A percentile compares a stretch with the other conserved stretches of the same genome.
Evolutionary conservation across 2,888 invertebrate genomes (phyloP).

Genomic region (Automeris io): DNA sequence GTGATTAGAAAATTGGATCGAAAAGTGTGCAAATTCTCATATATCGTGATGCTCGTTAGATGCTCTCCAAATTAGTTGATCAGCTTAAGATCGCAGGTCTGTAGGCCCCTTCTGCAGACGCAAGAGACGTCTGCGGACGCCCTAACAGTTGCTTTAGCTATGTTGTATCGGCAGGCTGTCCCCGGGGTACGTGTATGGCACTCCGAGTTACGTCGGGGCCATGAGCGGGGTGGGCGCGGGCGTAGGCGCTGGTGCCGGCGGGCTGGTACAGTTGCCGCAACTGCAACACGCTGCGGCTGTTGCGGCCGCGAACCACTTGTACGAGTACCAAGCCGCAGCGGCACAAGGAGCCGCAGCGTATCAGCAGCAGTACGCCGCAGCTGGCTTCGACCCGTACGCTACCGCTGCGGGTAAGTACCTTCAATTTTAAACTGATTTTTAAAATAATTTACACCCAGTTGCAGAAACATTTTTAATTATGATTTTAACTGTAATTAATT

Average conservation of each 20-base stretch:
- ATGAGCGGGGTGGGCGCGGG: conserved; percentile 76
- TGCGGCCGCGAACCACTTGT: conserved; percentile 88
- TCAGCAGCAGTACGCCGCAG: conserved; percentile 84
- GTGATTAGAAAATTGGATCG: too few relatives aligned
- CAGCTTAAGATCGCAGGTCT: too few relatives aligned
- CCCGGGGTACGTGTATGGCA: conserved; percentile 84
- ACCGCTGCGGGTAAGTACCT: conserved; percentile 80
- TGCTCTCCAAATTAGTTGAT: too few relatives aligned
- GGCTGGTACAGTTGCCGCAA: conserved; percentile 82
- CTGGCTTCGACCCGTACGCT: conserved; percentile 86
- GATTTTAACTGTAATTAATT: too few relatives aligned
- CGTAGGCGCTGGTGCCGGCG: conserved; percentile 79
- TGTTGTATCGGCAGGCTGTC: conserved; percentile 54
- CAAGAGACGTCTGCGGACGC: too few relatives aligned
- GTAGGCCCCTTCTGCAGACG: too few relatives aligned
- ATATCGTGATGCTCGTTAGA: too few relatives aligned
- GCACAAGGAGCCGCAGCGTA: conserved; percentile 84
- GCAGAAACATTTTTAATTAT: not conserved
- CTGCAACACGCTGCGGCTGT: conserved; percentile 85
- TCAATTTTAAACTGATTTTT: not conserved
- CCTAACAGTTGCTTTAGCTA: not conserved
- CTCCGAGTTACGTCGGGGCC: conserved; percentile 87
- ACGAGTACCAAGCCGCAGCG: conserved; percentile 87
- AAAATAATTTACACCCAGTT: not conserved
- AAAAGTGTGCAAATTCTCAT: too few relatives aligned